Conservation (phyloP, 2,888 invertebrate species). For the Orthosia gracilis region DNA sequence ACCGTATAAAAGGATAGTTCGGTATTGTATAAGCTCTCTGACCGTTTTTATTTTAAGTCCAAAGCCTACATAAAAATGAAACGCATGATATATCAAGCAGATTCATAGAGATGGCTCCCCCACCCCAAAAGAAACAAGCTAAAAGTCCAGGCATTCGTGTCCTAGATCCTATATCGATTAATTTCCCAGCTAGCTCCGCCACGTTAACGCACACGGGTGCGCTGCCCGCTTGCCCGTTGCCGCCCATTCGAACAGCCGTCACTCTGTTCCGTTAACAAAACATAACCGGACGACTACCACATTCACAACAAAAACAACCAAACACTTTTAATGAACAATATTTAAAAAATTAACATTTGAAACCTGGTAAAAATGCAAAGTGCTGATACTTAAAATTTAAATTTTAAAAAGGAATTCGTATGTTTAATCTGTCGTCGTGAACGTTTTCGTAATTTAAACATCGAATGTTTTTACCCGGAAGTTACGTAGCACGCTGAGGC, state of each 20-base stretch:
- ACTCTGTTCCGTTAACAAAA: constrained; percentile 89
- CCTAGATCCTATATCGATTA: constrained; percentile 63
- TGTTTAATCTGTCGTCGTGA: constrained; percentile 38
- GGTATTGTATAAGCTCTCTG: not conserved
- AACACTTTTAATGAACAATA: constrained; percentile 48
- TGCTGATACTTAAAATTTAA: constrained; percentile 14
- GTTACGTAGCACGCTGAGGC: constrained; percentile 44
- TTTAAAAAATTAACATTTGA: constrained; percentile 40
- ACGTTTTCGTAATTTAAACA: constrained; percentile 50
- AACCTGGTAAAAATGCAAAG: constrained; percentile 30
- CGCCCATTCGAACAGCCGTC: constrained; percentile 82
- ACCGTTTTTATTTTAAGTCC: not conserved
- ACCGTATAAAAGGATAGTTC: not conserved
- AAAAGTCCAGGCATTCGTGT: constrained; percentile 20
- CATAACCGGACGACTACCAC: constrained; percentile 90
- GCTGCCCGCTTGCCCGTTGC: constrained; percentile 82
- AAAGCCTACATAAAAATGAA: too few relatives aligned
- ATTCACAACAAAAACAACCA: constrained; percentile 70
- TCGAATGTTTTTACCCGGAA: constrained; percentile 60
- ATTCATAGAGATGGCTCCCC: too few relatives aligned
- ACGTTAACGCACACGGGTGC: constrained; percentile 78
- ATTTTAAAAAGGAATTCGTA: constrained; percentile 24
- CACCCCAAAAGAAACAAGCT: not conserved
- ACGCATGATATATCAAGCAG: too few relatives aligned
- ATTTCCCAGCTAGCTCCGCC: constrained; percentile 60